A percentile compares a stretch with the other conserved stretches of the same genome.
Evolutionary conservation across 2,888 invertebrate genomes (phyloP).

Genomic region (Brachycybe producta): DNA sequence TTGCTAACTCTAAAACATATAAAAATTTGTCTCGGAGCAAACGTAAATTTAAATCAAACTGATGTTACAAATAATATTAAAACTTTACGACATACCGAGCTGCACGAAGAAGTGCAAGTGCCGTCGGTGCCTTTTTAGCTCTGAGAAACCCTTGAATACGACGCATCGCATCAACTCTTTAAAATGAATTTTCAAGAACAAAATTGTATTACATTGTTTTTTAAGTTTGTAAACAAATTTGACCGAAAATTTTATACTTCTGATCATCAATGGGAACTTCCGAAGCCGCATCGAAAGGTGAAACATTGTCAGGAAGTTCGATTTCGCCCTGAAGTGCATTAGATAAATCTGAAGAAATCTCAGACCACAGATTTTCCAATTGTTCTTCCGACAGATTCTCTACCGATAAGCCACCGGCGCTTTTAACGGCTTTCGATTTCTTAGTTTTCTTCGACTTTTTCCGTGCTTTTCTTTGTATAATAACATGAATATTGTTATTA

Average conservation of each 20-base stretch:
- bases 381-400: constrained; percentile 28
- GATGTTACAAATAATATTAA: no score
- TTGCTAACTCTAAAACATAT: no score
- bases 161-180: constrained; percentile 72
- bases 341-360: constrained; percentile 34
- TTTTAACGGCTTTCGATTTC: constrained; percentile 20
- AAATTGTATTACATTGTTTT: constrained; percentile 23
- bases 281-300: constrained; percentile 71
- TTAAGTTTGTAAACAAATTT: constrained; percentile 9
- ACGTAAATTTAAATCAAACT: no score
- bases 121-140: constrained; percentile 28
- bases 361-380: constrained; percentile 35
- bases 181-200: constrained; percentile 28
- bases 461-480: constrained; percentile 45
- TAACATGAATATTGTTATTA: constrained; percentile 44
- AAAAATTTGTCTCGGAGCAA: no score
- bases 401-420: no score
- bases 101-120: constrained; percentile 24
- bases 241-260: constrained; percentile 48
- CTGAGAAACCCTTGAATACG: constrained; percentile 61
- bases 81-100: constrained; percentile 21
- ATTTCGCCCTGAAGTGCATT: constrained; percentile 33
- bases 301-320: constrained; percentile 45
- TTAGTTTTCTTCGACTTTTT: constrained; percentile 41
- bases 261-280: constrained; percentile 76